These are phyloP conservation scores for Zelostemma sp. DNA, from an alignment of 1,140 invertebrate species.

Conservation along the genomic window DNA sequence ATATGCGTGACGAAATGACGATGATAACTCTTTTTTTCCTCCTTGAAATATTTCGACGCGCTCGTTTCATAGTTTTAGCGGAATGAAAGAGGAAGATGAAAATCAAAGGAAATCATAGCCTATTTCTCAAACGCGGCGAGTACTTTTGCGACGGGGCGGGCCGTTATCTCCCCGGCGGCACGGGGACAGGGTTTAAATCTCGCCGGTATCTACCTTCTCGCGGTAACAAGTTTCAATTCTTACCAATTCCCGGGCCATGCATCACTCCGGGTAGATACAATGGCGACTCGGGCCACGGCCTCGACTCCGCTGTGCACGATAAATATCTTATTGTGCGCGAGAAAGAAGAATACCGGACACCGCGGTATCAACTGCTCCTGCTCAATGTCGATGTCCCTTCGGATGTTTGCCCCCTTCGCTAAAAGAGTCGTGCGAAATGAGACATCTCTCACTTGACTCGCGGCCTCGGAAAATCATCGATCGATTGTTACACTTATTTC, in stretches of 20 bases:
- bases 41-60: too few relatives aligned
- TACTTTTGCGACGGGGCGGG: constrained; percentile 10
- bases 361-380: constrained; percentile 3
- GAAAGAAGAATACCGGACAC: constrained; percentile 51
- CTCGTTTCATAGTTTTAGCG: too few relatives aligned
- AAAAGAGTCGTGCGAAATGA: too few relatives aligned
- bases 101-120: constrained; percentile 30
- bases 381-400: neutral
- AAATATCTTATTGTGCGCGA: constrained; percentile 64
- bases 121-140: constrained; percentile 34
- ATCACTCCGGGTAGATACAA: constrained; percentile 62
- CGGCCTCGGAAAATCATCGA: too few relatives aligned
- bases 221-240: constrained; percentile 66
- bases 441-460: too few relatives aligned
- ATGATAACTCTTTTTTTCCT: too few relatives aligned
- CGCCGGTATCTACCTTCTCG: constrained; percentile 54
- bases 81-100: too few relatives aligned
- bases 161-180: constrained; percentile 48
- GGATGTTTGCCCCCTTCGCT: too few relatives aligned
- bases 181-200: constrained; percentile 61
- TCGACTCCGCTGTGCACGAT: constrained; percentile 48
- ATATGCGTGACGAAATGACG: too few relatives aligned
- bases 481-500: too few relatives aligned
- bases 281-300: constrained; percentile 57
- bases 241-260: constrained; percentile 64